These are phyloP conservation scores for Micromussa lordhowensis DNA, from an alignment of 92 coral and sea anemone genomes.

Conservation along the genomic window DNA sequence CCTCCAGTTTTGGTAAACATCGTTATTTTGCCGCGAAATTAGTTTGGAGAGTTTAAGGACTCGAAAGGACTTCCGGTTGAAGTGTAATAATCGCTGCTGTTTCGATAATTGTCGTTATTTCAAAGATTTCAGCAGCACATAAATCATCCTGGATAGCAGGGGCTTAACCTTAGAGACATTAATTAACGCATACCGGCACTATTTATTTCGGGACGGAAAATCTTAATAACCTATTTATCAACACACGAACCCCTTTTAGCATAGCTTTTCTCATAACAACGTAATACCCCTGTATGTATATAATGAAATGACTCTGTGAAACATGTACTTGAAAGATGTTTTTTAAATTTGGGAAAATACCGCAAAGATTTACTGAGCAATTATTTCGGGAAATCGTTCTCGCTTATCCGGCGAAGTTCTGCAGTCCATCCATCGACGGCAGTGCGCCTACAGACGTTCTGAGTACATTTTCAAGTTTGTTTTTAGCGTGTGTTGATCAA, in stretches of 20 bases:
- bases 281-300: too few species aligned
- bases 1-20: slow-evolving; percentile 7
- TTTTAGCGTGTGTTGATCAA: background rate
- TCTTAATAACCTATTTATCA: background rate
- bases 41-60: slow-evolving; percentile 20
- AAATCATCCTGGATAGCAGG: slow-evolving; percentile 29
- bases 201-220: slow-evolving; percentile 1
- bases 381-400: background rate
- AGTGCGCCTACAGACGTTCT: background rate
- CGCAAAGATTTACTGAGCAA: background rate
- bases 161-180: slow-evolving; percentile 26
- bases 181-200: background rate
- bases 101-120: slow-evolving; percentile 29
- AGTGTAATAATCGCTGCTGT: slow-evolving; percentile 15
- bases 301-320: background rate
- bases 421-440: background rate
- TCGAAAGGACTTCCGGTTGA: slow-evolving; percentile 36
- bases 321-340: background rate
- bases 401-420: background rate
- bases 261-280: background rate
- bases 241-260: background rate
- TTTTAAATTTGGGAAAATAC: background rate
- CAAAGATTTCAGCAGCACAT: slow-evolving; percentile 42
- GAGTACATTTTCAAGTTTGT: background rate
- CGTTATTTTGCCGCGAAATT: slow-evolving; percentile 6